These are phyloP conservation scores for Melanerpes aurifrons DNA, from an alignment of 2,113 vertebrate species.

Conservation along the genomic window DNA sequence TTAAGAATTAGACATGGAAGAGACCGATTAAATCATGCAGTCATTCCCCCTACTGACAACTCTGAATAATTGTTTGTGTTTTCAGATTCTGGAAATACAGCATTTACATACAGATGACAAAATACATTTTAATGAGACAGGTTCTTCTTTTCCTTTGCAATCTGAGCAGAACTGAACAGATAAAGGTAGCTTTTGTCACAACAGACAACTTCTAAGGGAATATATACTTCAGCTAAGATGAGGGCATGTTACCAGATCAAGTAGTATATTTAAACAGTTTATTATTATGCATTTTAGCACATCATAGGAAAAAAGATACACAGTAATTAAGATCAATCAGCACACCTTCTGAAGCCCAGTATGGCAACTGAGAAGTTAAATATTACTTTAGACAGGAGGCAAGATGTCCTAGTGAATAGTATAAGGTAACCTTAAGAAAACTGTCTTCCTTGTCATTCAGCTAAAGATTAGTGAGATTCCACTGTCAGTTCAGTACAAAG, in stretches of 20 bases:
- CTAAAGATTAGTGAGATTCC: background rate
- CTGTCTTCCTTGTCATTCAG: background rate
- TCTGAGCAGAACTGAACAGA: background rate
- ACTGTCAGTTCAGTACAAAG: background rate
- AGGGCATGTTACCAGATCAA: rapidly evolving
- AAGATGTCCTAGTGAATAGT: background rate
- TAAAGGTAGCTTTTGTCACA: background rate
- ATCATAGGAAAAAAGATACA: background rate
- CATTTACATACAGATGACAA: constrained; percentile 36
- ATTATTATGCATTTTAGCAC: background rate
- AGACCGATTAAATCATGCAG: constrained; percentile 22
- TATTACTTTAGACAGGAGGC: background rate
- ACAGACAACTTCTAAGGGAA: background rate
- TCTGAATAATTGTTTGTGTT: constrained; percentile 22
- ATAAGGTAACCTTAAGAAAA: background rate
- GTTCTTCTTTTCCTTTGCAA: background rate
- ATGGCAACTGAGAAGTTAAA: background rate
- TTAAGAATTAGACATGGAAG: background rate
- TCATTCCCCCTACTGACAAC: background rate
- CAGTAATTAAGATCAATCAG: background rate
- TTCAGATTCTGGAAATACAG: constrained; percentile 17
- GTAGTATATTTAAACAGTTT: background rate
- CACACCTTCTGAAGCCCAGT: background rate
- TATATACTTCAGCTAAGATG: background rate
- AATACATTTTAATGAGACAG: constrained; percentile 21